phyloP scores from a whole-genome alignment of 1,140 invertebrate species.

The Musca domestica region DNA sequence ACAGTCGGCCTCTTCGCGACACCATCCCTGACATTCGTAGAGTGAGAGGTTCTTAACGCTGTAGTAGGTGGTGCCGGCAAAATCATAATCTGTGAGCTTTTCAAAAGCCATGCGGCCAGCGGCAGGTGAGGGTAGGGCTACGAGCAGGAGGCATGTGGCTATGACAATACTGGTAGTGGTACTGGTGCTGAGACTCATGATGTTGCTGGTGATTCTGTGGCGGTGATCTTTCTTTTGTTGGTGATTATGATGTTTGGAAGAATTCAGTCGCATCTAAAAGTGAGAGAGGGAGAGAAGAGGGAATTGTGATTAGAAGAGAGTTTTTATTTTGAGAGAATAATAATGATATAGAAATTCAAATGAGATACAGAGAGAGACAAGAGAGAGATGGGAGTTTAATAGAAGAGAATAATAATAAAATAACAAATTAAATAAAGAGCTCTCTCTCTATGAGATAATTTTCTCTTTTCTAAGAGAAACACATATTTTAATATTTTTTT shows the following conservation, averaged over 20 bases:
- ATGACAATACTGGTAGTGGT: conserved; percentile 27
- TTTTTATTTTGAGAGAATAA: no score
- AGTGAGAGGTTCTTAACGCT: conserved; percentile 87
- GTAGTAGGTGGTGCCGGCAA: conserved; percentile 86
- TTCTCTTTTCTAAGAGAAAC: neutral
- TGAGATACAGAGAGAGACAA: neutral
- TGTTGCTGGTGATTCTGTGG: neutral
- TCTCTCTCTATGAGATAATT: no score
- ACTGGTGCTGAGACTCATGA: neutral
- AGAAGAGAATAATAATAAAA: no score
- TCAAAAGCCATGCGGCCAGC: conserved; percentile 82
- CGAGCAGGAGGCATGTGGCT: conserved; percentile 31
- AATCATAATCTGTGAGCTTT: conserved; percentile 89
- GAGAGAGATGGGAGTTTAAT: no score
- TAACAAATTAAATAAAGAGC: no score
- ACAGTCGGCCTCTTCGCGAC: conserved; percentile 85
- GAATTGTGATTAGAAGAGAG: neutral
- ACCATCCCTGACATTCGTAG: conserved; percentile 94
- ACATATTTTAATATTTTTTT: neutral
- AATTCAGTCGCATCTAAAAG: conserved; percentile 27
- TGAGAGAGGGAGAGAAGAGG: neutral
- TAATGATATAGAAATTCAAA: neutral
- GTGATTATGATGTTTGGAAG: neutral
- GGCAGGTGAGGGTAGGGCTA: conserved; percentile 30
- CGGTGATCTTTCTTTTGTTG: neutral